A percentile compares a stretch with the other conserved stretches of the same genome.
Evolutionary conservation across 1,140 invertebrate species (phyloP).

Genomic region (Uloborus diversus): DNA sequence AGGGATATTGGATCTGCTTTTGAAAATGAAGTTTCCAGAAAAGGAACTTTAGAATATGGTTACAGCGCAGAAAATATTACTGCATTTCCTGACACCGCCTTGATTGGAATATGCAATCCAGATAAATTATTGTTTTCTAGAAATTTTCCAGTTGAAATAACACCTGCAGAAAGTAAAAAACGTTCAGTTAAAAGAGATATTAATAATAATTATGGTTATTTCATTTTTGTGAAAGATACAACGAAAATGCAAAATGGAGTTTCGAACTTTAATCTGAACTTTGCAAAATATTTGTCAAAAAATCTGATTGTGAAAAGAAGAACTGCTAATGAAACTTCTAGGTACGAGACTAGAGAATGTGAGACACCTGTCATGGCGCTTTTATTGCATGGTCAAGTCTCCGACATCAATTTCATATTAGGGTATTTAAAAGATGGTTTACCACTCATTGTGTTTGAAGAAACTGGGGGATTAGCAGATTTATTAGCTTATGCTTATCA

Average conservation of each 20-base stretch:
- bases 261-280: neutral
- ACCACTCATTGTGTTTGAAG: slow-evolving; percentile 66
- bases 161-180: neutral
- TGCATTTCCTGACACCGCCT: slow-evolving; percentile 18
- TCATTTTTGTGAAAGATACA: slow-evolving; percentile 13
- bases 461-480: slow-evolving; percentile 66
- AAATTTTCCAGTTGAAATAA: neutral
- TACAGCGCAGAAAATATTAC: neutral
- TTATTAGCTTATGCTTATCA: slow-evolving; percentile 64
- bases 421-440: slow-evolving; percentile 64
- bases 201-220: slow-evolving; percentile 6
- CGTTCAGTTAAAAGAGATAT: neutral
- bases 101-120: slow-evolving; percentile 40
- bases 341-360: slow-evolving; percentile 22
- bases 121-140: slow-evolving; percentile 19
- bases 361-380: slow-evolving; percentile 65
- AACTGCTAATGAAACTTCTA: neutral
- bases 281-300: neutral
- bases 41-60: neutral
- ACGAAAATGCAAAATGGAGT: neutral
- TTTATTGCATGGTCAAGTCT: slow-evolving; percentile 64
- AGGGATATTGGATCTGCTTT: slow-evolving; percentile 63
- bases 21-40: slow-evolving; percentile 3
- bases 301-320: neutral
- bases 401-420: slow-evolving; percentile 63